phyloP scores from a whole-genome alignment of 2,113 vertebrate genomes.

The Herpailurus yagouaroundi region DNA sequence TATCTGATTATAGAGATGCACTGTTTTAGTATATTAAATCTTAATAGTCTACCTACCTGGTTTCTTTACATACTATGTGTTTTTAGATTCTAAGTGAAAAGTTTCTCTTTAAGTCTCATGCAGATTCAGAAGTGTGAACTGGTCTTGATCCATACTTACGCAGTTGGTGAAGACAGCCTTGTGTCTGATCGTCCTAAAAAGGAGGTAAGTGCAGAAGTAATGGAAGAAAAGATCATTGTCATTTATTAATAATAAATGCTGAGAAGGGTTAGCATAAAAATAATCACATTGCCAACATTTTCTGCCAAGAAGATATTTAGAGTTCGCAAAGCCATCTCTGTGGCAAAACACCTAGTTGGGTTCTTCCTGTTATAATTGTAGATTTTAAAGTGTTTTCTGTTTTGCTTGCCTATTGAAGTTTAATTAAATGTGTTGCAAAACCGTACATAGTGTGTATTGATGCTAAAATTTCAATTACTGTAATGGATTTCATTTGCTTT shows the following conservation, averaged over 20 bases:
- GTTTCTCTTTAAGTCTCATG: conserved; percentile 91
- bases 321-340: neutral
- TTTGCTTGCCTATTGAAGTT: neutral
- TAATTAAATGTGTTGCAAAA: neutral
- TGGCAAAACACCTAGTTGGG: neutral
- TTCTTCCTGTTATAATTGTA: neutral
- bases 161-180: conserved; percentile 96
- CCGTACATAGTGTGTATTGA: neutral
- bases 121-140: conserved; percentile 99
- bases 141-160: conserved; percentile 96
- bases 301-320: conserved; percentile 18
- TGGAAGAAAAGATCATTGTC: neutral
- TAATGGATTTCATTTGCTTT: conserved; percentile 37
- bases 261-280: neutral
- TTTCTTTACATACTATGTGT: neutral
- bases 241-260: neutral
- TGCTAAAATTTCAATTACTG: neutral
- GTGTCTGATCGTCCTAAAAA: conserved; percentile 97
- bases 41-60: conserved; percentile 18
- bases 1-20: neutral
- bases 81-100: conserved; percentile 59
- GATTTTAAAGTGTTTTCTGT: neutral
- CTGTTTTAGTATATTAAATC: neutral
- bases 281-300: neutral
- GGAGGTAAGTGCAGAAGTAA: conserved; percentile 87